Conservation (phyloP, 2,797 vertebrate genomes). For the Alfaro cultratus region DNA sequence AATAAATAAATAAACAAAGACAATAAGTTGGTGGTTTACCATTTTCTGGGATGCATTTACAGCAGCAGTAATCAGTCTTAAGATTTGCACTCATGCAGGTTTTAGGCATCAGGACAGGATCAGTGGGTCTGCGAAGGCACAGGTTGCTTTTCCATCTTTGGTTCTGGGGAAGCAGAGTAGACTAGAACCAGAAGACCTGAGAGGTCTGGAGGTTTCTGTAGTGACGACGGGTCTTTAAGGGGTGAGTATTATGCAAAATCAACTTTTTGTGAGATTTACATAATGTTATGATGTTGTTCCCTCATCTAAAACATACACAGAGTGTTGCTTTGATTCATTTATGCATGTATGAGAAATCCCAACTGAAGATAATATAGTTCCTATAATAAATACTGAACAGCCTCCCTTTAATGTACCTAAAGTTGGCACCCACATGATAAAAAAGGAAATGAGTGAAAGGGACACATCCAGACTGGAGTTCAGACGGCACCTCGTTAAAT, state of each 20-base stretch:
- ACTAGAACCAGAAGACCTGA: too few relatives aligned
- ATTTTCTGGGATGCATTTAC: neutral
- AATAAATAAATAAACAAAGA: slow-evolving; percentile 64
- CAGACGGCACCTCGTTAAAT: neutral
- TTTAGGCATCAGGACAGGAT: neutral
- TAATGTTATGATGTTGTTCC: too few relatives aligned
- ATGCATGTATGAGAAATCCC: neutral
- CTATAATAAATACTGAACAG: neutral
- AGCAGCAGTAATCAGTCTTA: neutral
- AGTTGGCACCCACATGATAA: neutral
- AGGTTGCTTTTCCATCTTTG: neutral
- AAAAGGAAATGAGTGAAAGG: neutral
- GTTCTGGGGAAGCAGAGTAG: neutral
- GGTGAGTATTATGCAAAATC: too few relatives aligned
- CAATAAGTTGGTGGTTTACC: too few relatives aligned
- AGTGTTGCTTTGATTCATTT: neutral
- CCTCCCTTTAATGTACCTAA: neutral
- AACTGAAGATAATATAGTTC: neutral
- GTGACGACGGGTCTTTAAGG: too few relatives aligned
- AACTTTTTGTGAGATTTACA: too few relatives aligned
- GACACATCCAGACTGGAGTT: neutral
- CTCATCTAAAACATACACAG: too few relatives aligned
- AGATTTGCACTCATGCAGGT: neutral
- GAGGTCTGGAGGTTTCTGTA: neutral
- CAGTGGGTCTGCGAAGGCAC: neutral